These are phyloP conservation scores for Neoitamus cyanurus DNA, from an alignment of 2,888 invertebrate genomes.

Conservation along the genomic window DNA sequence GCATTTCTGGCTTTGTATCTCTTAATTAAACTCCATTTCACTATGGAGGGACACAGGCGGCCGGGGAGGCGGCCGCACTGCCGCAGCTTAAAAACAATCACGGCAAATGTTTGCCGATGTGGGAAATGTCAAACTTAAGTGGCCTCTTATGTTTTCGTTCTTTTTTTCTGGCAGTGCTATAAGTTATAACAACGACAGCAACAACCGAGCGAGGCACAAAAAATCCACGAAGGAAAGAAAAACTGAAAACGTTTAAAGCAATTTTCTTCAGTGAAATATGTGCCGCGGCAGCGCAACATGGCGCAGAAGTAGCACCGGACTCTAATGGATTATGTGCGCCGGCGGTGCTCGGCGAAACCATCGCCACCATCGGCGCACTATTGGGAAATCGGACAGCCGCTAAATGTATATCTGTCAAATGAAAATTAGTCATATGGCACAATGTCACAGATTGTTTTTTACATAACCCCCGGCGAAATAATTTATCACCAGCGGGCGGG, in stretches of 20 bases:
- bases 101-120: constrained; percentile 43
- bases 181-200: constrained; percentile 46
- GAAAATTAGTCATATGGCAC: constrained; percentile 46
- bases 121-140: constrained; percentile 48
- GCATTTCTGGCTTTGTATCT: constrained; percentile 40
- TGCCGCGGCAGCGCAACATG: constrained; percentile 23
- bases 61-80: not conserved
- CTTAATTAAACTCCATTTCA: constrained; percentile 42
- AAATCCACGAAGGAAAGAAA: constrained; percentile 31
- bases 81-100: constrained; percentile 24
- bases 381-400: constrained; percentile 37
- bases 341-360: constrained; percentile 17
- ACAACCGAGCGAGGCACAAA: constrained; percentile 29
- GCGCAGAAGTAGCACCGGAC: constrained; percentile 37
- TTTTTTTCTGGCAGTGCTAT: constrained; percentile 31
- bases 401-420: constrained; percentile 44
- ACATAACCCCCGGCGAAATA: constrained; percentile 24
- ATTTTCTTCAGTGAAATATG: constrained; percentile 45
- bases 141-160: constrained; percentile 48
- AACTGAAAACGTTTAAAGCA: constrained; percentile 43
- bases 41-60: not conserved
- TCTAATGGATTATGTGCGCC: constrained; percentile 39
- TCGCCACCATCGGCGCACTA: constrained; percentile 17
- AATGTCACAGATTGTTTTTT: constrained; percentile 37
- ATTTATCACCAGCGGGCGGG: constrained; percentile 28